Percentiles rank a stretch among this genome's conserved stretches.
Evolutionary conservation across 2,797 vertebrate genomes (phyloP).

Genomic region (Molossus alvarezi): DNA sequence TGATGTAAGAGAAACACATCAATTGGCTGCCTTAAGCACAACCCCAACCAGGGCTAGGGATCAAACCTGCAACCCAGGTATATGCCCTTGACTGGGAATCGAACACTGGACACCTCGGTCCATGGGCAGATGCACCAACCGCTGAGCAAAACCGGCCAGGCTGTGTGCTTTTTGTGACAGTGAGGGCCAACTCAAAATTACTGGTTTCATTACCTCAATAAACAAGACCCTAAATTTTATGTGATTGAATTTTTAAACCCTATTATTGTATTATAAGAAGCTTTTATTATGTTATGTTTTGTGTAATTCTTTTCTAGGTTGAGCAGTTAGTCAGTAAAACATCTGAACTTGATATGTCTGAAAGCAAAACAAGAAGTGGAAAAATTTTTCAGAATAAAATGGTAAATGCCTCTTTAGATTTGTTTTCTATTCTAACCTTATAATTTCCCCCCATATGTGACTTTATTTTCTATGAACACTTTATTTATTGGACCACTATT

Average conservation of each 20-base stretch:
- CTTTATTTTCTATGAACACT: slow-evolving; percentile 62
- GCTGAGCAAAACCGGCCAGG: no score
- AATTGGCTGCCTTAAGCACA: no score
- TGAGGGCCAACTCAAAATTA: slow-evolving; percentile 61
- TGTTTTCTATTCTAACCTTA: slow-evolving; percentile 59
- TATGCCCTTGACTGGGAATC: no score
- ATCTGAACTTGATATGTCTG: slow-evolving; percentile 88
- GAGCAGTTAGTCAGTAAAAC: slow-evolving; percentile 90
- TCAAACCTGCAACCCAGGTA: no score
- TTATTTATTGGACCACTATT: slow-evolving; percentile 61
- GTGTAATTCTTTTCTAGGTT: slow-evolving; percentile 85
- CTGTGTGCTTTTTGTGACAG: slow-evolving; percentile 20
- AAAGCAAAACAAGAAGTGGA: slow-evolving; percentile 94
- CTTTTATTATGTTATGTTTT: slow-evolving; percentile 62
- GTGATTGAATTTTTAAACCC: slow-evolving; percentile 62
- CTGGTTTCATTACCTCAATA: slow-evolving; percentile 16
- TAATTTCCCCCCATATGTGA: slow-evolving; percentile 27
- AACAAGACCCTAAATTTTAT: slow-evolving; percentile 61
- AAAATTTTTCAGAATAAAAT: slow-evolving; percentile 88
- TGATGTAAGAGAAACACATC: no score
- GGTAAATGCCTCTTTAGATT: slow-evolving; percentile 83
- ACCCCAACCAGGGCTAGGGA: no score
- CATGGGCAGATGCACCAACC: no score
- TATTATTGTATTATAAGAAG: slow-evolving; percentile 36
- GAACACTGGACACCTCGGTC: no score